Conservation (phyloP, 2,888 invertebrate species). For the Hanleya hanleyi region DNA sequence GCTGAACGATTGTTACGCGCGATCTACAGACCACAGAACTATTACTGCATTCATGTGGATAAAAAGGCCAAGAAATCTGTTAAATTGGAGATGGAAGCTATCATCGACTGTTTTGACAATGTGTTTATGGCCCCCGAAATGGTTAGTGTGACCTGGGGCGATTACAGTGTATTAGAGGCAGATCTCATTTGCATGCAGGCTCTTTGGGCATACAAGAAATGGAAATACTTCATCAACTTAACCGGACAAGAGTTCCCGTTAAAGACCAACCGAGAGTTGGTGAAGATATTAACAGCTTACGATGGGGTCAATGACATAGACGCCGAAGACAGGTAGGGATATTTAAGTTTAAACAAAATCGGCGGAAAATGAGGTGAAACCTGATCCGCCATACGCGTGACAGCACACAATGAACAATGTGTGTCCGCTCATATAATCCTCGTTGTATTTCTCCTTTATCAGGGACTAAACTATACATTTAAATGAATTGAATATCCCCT, state of each 20-base stretch:
- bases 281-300: constrained; percentile 56
- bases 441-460: too few species aligned
- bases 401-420: too few species aligned
- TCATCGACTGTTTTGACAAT: constrained; percentile 62
- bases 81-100: constrained; percentile 37
- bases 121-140: constrained; percentile 55
- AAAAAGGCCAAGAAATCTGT: constrained; percentile 41
- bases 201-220: constrained; percentile 45
- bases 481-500: too few species aligned
- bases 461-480: too few species aligned
- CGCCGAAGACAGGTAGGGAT: too few species aligned
- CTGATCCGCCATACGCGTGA: too few species aligned
- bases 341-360: too few species aligned
- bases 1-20: constrained; percentile 50
- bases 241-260: constrained; percentile 68
- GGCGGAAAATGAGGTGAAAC: too few species aligned
- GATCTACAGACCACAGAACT: constrained; percentile 61
- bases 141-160: constrained; percentile 58
- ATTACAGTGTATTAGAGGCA: constrained; percentile 60
- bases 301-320: constrained; percentile 66
- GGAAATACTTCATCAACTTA: constrained; percentile 70
- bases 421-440: too few species aligned
- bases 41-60: constrained; percentile 63
- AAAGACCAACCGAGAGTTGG: constrained; percentile 66
- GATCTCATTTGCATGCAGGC: constrained; percentile 65